Conservation (phyloP, 2,113 vertebrate species). For the Hydrolagus affinis region DNA sequence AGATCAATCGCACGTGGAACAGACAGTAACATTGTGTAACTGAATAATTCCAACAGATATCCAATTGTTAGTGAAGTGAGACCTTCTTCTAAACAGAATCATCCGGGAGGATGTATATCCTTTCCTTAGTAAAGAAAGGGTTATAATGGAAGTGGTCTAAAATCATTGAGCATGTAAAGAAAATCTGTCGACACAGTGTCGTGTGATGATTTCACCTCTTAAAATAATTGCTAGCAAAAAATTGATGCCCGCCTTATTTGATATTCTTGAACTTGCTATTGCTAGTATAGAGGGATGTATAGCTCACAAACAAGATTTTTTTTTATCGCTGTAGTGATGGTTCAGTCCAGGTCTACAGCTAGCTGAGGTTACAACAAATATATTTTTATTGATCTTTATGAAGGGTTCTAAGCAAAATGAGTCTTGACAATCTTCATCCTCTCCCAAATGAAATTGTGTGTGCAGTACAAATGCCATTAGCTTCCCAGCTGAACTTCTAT, state of each 20-base stretch:
- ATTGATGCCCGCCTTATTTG: neutral
- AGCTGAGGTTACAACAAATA: constrained; percentile 18
- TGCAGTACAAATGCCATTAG: constrained; percentile 11
- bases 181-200: neutral
- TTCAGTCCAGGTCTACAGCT: neutral
- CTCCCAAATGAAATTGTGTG: constrained; percentile 2
- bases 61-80: neutral
- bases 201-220: neutral
- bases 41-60: neutral
- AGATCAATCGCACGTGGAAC: neutral
- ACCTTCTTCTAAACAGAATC: neutral
- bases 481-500: neutral
- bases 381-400: constrained; percentile 6
- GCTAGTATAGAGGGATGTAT: neutral
- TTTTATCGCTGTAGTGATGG: neutral
- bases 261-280: neutral
- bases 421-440: constrained; percentile 1
- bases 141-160: neutral
- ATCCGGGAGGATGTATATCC: neutral
- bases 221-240: neutral
- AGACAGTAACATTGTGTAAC: neutral
- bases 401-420: neutral
- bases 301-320: neutral
- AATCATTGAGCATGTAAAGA: neutral
- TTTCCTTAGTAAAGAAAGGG: neutral